A percentile compares a stretch with the other conserved stretches of the same genome.
These are phyloP conservation scores for Netelia fuscicornis DNA, from an alignment of 2,888 invertebrate species.

Conservation along the genomic window DNA sequence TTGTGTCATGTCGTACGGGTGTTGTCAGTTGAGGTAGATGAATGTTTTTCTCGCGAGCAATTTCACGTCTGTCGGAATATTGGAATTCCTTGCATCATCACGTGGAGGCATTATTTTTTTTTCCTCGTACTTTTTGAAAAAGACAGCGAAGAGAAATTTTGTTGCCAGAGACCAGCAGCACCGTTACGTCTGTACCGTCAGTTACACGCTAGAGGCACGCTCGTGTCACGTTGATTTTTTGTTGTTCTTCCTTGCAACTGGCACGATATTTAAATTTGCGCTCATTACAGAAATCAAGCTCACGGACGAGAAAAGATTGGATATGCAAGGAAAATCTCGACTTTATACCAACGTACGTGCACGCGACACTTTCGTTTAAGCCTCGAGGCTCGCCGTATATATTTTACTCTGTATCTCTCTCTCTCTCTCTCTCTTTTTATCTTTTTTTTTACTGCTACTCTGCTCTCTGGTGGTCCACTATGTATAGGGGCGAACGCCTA, in stretches of 20 bases:
- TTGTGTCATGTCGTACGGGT: neutral
- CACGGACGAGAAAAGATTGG: constrained; percentile 48
- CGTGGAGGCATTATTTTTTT: constrained; percentile 25
- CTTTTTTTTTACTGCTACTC: constrained; percentile 3
- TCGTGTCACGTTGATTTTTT: constrained; percentile 44
- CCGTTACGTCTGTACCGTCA: neutral
- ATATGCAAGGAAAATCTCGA: constrained; percentile 55
- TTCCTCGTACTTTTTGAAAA: constrained; percentile 37
- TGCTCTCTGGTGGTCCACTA: constrained; percentile 5
- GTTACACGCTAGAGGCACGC: constrained; percentile 27
- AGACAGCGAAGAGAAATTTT: neutral
- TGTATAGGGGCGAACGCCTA: constrained; percentile 6
- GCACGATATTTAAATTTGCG: constrained; percentile 64
- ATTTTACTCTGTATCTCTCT: constrained; percentile 17
- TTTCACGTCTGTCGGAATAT: constrained; percentile 42
- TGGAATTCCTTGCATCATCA: constrained; percentile 1
- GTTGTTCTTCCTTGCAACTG: constrained; percentile 22
- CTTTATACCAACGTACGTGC: constrained; percentile 75
- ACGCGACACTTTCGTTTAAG: constrained; percentile 71
- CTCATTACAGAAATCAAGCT: constrained; percentile 63
- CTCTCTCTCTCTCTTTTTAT: constrained; percentile 30
- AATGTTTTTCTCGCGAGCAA: constrained; percentile 22
- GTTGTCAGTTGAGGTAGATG: neutral
- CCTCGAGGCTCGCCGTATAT: constrained; percentile 2
- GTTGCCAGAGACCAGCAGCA: constrained; percentile 41